Evolutionary conservation across 2,888 invertebrate genomes (phyloP).

Genomic region (Dysmachus trigonus): DNA sequence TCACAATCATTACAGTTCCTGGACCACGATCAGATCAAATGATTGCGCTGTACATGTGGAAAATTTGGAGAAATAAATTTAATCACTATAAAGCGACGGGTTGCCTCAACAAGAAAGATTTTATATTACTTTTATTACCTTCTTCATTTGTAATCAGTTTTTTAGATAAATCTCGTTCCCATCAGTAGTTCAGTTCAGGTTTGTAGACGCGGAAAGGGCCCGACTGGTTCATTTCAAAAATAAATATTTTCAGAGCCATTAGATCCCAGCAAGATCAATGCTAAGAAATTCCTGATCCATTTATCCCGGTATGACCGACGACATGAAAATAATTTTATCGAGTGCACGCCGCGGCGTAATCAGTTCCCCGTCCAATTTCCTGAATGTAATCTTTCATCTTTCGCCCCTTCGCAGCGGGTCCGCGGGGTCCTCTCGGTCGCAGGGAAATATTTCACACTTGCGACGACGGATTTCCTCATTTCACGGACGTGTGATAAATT

Average conservation of each 20-base stretch:
- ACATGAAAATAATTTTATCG: neutral
- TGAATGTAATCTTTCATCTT: conserved; percentile 4
- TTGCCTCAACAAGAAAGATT: neutral
- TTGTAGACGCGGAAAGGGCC: neutral
- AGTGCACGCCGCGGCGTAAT: neutral
- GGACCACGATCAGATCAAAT: no score
- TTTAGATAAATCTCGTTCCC: neutral
- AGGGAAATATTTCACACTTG: conserved; percentile 14
- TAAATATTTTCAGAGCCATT: neutral
- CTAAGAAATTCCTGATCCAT: neutral
- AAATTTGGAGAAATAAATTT: neutral
- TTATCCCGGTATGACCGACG: neutral
- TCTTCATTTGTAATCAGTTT: neutral
- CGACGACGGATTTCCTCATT: neutral
- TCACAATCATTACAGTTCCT: no score
- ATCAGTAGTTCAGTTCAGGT: neutral
- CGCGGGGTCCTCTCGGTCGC: neutral
- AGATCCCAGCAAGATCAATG: neutral
- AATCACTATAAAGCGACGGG: neutral
- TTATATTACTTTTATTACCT: neutral
- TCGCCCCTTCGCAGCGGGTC: neutral
- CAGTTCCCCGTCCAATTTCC: neutral
- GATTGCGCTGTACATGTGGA: neutral
- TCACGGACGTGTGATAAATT: conserved; percentile 11
- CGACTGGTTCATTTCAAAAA: neutral